Conservation (phyloP, 2,888 invertebrate genomes). For the Sesamia inferens region DNA sequence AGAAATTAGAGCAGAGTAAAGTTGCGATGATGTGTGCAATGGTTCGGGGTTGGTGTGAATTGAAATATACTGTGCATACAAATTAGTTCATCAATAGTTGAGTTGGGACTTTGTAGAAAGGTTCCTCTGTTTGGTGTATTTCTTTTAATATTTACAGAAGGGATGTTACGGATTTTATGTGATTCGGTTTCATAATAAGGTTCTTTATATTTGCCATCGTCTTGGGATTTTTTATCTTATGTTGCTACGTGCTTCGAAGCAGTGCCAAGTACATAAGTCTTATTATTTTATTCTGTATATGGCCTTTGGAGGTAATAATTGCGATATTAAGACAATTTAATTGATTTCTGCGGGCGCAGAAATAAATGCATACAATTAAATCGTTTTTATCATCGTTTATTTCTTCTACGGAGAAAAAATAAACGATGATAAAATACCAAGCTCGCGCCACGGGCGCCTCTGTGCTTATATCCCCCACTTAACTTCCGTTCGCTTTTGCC, state of each 20-base stretch:
- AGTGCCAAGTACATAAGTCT: slow-evolving; percentile 32
- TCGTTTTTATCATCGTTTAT: too few relatives aligned
- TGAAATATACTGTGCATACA: slow-evolving; percentile 72
- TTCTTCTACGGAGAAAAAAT: too few relatives aligned
- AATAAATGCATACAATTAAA: too few relatives aligned
- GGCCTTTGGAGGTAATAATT: background rate
- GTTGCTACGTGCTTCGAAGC: slow-evolving; percentile 49
- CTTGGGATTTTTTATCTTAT: slow-evolving; percentile 14
- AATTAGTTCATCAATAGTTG: slow-evolving; percentile 66
- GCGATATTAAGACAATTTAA: background rate
- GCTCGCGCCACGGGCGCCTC: too few relatives aligned
- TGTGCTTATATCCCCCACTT: too few relatives aligned
- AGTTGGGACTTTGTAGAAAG: slow-evolving; percentile 57
- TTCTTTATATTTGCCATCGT: slow-evolving; percentile 30
- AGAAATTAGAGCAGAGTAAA: slow-evolving; percentile 73
- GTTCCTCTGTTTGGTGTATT: slow-evolving; percentile 60
- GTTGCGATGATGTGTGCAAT: slow-evolving; percentile 80
- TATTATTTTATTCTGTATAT: background rate
- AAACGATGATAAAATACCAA: too few relatives aligned
- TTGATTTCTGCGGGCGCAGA: too few relatives aligned
- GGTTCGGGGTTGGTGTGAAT: slow-evolving; percentile 65
- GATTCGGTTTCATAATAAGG: slow-evolving; percentile 49
- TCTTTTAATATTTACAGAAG: slow-evolving; percentile 66
- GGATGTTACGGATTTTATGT: slow-evolving; percentile 64
- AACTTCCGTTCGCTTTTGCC: too few relatives aligned